phyloP scores from a whole-genome alignment of 23 tunicate genomes.

The Ascidia mentula region DNA sequence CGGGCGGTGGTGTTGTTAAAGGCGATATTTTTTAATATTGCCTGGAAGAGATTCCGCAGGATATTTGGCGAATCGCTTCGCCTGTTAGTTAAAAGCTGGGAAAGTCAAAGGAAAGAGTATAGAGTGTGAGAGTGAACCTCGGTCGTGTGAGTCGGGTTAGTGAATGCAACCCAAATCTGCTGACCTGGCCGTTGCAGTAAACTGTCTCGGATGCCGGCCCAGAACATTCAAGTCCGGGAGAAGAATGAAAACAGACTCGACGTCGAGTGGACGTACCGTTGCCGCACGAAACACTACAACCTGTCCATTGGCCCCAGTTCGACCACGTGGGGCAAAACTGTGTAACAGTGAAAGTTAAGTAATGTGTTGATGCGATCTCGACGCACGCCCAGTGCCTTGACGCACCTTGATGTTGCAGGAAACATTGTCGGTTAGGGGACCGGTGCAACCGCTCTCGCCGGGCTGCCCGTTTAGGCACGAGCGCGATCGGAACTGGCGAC shows the following conservation, averaged over 20 bases:
- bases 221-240: neutral
- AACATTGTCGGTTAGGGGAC: neutral
- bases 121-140: neutral
- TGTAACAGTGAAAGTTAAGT: neutral
- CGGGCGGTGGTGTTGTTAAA: neutral
- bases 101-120: neutral
- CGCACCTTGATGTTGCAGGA: conserved; percentile 23
- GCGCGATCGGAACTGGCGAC: conserved; percentile 29
- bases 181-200: conserved; percentile 40
- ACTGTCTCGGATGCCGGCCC: neutral
- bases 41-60: neutral
- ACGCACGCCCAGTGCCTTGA: neutral
- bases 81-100: neutral
- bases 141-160: neutral
- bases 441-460: conserved; percentile 51
- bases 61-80: neutral
- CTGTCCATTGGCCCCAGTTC: conserved; percentile 26
- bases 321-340: conserved; percentile 24
- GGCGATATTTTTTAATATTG: neutral
- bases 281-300: conserved; percentile 48
- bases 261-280: conserved; percentile 26
- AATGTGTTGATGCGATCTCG: neutral
- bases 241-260: conserved; percentile 19
- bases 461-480: conserved; percentile 34
- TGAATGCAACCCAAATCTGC: neutral